Base-by-base conservation (phyloP, 2,113 vertebrate species). In the Ciconia stormi region DNA sequence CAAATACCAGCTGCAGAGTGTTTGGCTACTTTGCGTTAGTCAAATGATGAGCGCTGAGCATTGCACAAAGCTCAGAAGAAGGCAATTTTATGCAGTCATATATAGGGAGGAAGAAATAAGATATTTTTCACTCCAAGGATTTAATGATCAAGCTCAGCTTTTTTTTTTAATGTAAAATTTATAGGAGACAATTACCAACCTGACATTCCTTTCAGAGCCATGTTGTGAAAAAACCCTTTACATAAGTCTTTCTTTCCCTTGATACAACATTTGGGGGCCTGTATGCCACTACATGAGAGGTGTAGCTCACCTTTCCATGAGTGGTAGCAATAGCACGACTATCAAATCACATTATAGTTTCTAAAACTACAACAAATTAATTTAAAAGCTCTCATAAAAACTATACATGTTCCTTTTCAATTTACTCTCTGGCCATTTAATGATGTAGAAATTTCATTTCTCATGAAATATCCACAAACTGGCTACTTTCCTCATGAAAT, bases 381-480 rank as follows among this genome's bases (percentile, higher is more conserved):
- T 36, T 42, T 27, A 44, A 90, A 96, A 90, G 40, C n/a, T 73
- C 74, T 88, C 50, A 19, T 15, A 77, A 85, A 80, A 82, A 69
- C 29, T 23, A 70, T 27, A 50, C 2, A 0, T n/a, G 13, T 52
- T 87, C 50, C 25, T 91, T 89, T 89, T 71, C 47, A 76, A 65
- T 92, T 83, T 82, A 44, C 47, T 95, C 61, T 72, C 40, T 50
- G 53, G 56, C 30, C 53, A 87, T 61, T 82, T 89, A 92, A 91
- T 63, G 53, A 69, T n/a, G 73, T 42, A 93, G 90, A 89, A 87
- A 82, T 91, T 88, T 92, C 73, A 82, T 89, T 90, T 89, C 91
- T 95, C 95, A 91, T 78, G 38, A 87, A 95, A 97, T 69, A 95
- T 46, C 94, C 73, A 95, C 80, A 89, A 84, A 97, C 52, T 42